Evolutionary conservation across 2,888 invertebrate genomes (phyloP).

Genomic region (Cephus pulcher): DNA sequence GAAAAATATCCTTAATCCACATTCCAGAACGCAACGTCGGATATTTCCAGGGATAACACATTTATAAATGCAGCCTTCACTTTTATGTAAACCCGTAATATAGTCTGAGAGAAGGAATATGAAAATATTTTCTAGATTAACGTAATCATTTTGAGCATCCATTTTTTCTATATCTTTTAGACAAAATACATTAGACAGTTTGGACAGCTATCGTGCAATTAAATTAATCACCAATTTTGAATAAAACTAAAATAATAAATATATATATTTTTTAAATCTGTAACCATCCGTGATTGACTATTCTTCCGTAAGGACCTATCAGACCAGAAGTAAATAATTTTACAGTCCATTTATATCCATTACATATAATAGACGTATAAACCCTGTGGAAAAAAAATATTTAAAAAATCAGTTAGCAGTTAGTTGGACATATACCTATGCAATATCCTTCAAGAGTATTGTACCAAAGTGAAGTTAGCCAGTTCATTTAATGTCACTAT

Average conservation of each 20-base stretch:
- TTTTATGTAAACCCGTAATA: neutral
- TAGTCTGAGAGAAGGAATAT: neutral
- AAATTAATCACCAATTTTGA: no score
- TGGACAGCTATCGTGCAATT: no score
- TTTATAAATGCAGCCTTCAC: neutral
- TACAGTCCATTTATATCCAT: neutral
- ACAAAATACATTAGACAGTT: neutral
- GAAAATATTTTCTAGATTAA: neutral
- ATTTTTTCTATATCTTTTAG: neutral
- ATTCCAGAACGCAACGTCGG: conserved; percentile 8
- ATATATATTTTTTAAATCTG: neutral
- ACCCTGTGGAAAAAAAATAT: neutral
- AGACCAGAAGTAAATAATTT: neutral
- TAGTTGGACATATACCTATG: neutral
- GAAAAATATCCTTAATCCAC: conserved; percentile 2
- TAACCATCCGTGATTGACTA: neutral
- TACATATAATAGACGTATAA: neutral
- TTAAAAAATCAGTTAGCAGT: neutral
- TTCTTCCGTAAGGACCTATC: neutral
- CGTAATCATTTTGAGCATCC: neutral
- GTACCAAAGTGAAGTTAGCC: neutral
- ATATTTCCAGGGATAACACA: neutral
- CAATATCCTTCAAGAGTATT: neutral
- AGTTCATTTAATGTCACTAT: neutral
- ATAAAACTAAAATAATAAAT: no score